These are phyloP conservation scores for Psix sp. DNA, from an alignment of 1,140 invertebrate genomes.

Conservation along the genomic window DNA sequence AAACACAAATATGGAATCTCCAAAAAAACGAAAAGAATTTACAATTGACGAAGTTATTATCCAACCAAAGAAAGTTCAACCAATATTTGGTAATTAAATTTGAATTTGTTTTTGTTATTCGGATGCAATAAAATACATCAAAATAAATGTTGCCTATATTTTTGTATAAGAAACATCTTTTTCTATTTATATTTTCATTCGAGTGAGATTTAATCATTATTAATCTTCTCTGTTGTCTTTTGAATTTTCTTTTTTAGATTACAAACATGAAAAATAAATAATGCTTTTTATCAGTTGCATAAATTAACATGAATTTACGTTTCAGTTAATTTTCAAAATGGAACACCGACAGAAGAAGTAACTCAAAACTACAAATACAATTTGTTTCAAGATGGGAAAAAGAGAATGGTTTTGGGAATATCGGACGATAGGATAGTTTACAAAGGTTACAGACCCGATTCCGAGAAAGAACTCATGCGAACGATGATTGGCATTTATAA, in stretches of 20 bases:
- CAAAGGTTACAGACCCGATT: constrained; percentile 67
- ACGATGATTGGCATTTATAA: constrained; percentile 73
- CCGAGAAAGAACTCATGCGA: constrained; percentile 57
- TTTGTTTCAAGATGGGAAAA: constrained; percentile 64
- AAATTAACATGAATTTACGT: constrained; percentile 9
- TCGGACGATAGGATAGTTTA: constrained; percentile 71
- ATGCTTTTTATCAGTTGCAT: background rate
- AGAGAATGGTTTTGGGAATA: constrained; percentile 65
- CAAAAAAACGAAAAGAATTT: constrained; percentile 43
- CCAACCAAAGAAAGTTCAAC: constrained; percentile 64
- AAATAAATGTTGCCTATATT: background rate
- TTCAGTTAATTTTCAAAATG: constrained; percentile 73
- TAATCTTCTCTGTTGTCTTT: too few species aligned
- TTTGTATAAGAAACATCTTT: constrained; percentile 4
- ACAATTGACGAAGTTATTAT: constrained; percentile 65
- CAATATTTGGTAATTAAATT: constrained; percentile 67
- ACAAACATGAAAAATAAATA: background rate
- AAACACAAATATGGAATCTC: constrained; percentile 10
- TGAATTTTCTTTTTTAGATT: background rate
- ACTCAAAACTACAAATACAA: constrained; percentile 66
- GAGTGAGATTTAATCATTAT: too few species aligned
- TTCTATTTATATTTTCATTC: too few species aligned
- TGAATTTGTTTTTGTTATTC: background rate
- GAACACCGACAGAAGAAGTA: constrained; percentile 66
- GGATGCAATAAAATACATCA: background rate